These are phyloP conservation scores for Porites lutea DNA, from an alignment of 64 coral and sea anemone species.

Conservation along the genomic window DNA sequence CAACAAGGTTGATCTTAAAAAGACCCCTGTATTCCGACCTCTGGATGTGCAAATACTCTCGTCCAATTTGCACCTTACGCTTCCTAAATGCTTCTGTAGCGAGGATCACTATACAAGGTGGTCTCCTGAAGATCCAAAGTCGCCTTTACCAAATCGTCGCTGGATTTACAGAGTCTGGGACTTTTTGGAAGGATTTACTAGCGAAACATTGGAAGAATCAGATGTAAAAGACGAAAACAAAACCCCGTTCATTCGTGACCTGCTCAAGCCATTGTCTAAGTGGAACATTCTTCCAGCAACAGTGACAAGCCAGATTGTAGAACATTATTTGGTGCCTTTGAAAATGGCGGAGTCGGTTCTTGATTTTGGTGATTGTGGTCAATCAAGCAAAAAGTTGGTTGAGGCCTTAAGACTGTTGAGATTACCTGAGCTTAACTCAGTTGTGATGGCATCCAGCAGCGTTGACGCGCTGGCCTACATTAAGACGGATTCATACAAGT, in stretches of 20 bases:
- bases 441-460: neutral
- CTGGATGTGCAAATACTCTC: constrained; percentile 49
- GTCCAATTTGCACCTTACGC: neutral
- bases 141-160: neutral
- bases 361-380: neutral
- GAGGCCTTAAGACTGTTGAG: neutral
- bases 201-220: neutral
- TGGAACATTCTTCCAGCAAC: constrained; percentile 60
- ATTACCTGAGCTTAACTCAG: neutral
- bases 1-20: neutral
- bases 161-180: constrained; percentile 55
- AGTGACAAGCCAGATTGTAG: neutral
- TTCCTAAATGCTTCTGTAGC: neutral
- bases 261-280: neutral
- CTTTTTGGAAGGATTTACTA: neutral
- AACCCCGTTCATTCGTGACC: neutral
- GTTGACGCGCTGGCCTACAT: neutral
- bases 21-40: constrained; percentile 34
- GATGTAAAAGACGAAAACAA: neutral
- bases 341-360: constrained; percentile 27
- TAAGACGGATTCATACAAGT: neutral
- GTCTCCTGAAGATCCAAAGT: neutral
- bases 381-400: neutral
- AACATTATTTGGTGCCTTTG: constrained; percentile 18
- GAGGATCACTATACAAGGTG: constrained; percentile 3